Percentiles rank a stretch among this genome's conserved stretches.
These are phyloP conservation scores for Atethmia centrago DNA, from an alignment of 2,888 invertebrate genomes.

Conservation along the genomic window DNA sequence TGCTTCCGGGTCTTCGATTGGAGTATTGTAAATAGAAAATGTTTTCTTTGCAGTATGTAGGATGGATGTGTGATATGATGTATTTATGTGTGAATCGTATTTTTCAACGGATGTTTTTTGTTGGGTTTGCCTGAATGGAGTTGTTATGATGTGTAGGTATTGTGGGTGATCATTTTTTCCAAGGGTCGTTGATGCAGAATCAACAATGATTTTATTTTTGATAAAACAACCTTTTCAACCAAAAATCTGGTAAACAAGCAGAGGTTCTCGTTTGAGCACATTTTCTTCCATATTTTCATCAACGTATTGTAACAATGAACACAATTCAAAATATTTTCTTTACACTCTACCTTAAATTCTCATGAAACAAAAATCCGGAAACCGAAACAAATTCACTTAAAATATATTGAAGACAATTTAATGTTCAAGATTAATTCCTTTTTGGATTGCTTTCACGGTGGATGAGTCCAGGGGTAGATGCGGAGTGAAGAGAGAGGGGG, in stretches of 20 bases:
- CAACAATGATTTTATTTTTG: background rate
- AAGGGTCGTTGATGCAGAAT: background rate
- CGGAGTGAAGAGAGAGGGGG: slow-evolving; percentile 11
- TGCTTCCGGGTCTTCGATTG: slow-evolving; percentile 67
- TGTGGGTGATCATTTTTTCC: background rate
- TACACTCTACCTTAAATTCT: background rate
- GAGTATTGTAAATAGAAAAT: slow-evolving; percentile 63
- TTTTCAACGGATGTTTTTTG: slow-evolving; percentile 27
- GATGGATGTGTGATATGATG: slow-evolving; percentile 27
- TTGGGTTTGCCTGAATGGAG: background rate
- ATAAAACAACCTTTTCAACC: background rate
- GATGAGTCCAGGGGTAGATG: slow-evolving; percentile 30
- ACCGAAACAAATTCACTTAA: slow-evolving; percentile 32
- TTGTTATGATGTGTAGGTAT: background rate
- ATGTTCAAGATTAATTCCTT: slow-evolving; percentile 63
- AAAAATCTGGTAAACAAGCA: background rate
- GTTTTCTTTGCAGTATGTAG: slow-evolving; percentile 35
- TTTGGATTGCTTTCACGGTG: slow-evolving; percentile 40
- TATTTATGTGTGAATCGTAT: slow-evolving; percentile 17
- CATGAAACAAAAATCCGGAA: slow-evolving; percentile 10
- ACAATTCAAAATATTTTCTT: background rate
- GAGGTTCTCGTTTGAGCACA: background rate
- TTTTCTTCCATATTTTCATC: background rate
- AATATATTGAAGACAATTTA: slow-evolving; percentile 40
- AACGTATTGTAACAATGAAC: background rate